These are phyloP conservation scores for Etheostoma cragini DNA, from an alignment of 2,113 vertebrate genomes.

Conservation along the genomic window DNA sequence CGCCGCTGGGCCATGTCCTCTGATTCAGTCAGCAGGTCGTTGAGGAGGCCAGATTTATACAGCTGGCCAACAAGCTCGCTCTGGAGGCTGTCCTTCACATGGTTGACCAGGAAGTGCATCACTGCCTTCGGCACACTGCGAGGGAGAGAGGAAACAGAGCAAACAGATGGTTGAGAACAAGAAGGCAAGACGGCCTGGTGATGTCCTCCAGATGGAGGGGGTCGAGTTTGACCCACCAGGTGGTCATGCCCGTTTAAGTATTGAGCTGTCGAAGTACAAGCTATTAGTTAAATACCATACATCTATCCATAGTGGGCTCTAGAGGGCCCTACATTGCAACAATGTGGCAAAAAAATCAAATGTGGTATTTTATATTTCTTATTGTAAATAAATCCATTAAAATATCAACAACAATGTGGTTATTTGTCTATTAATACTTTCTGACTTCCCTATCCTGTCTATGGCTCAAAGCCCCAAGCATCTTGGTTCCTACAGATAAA, in stretches of 20 bases:
- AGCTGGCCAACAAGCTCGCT: slow-evolving; percentile 98
- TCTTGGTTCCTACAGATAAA: not conserved
- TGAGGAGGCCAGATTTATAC: slow-evolving; percentile 94
- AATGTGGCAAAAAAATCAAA: not conserved
- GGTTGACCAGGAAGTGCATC: slow-evolving; percentile 99
- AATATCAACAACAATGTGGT: not conserved
- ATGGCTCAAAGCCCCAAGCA: not conserved
- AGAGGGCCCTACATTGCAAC: not conserved
- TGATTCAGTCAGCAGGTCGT: slow-evolving; percentile 96
- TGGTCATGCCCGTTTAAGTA: slow-evolving; percentile 5
- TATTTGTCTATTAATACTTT: not conserved
- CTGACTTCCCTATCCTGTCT: not conserved
- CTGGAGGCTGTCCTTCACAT: slow-evolving; percentile 98
- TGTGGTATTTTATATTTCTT: not conserved
- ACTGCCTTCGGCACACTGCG: slow-evolving; percentile 97
- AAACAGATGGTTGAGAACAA: slow-evolving; percentile 59
- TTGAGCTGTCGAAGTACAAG: slow-evolving; percentile 7
- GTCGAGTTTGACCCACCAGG: slow-evolving; percentile 25
- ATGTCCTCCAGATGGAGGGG: slow-evolving; percentile 19
- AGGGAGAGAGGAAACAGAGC: slow-evolving; percentile 22
- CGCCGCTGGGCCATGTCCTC: slow-evolving; percentile 99
- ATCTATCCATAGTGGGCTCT: not conserved
- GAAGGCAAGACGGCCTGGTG: slow-evolving; percentile 34
- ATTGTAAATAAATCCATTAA: not conserved
- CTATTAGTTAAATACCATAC: slow-evolving; percentile 17